A percentile compares a stretch with the other conserved stretches of the same genome.
phyloP scores from a whole-genome alignment of 2,888 invertebrate genomes.

The Cartodere bifasciata region DNA sequence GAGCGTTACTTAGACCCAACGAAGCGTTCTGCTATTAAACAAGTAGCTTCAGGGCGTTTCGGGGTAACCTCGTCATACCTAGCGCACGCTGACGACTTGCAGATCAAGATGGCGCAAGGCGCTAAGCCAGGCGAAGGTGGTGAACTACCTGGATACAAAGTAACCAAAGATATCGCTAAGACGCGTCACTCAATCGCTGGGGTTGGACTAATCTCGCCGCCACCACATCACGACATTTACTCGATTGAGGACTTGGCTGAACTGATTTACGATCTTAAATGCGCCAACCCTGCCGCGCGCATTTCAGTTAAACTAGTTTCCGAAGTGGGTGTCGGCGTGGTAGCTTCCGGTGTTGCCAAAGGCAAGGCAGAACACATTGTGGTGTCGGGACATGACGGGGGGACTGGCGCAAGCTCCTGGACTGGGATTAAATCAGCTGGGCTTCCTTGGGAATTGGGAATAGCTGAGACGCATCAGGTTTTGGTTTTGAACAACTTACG shows the following conservation, averaged over 20 bases:
- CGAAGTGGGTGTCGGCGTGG: conserved; percentile 96
- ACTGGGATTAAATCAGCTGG: conserved; percentile 98
- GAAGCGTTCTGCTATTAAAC: conserved; percentile 91
- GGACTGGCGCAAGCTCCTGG: conserved; percentile 98
- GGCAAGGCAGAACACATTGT: conserved; percentile 98
- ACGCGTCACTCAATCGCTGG: conserved; percentile 94
- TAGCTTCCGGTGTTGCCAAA: conserved; percentile 77
- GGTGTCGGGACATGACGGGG: conserved; percentile 98
- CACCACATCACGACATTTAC: conserved; percentile 99
- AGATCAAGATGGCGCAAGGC: conserved; percentile 99
- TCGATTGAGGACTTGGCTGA: conserved; percentile 98
- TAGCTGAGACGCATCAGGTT: conserved; percentile 97
- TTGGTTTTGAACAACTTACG: conserved; percentile 85
- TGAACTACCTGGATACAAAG: conserved; percentile 82
- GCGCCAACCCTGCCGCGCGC: conserved; percentile 87
- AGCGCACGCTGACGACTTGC: conserved; percentile 94
- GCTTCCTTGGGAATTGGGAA: conserved; percentile 95
- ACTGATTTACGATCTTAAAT: conserved; percentile 95
- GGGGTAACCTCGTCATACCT: conserved; percentile 96
- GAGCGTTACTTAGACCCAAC: conserved; percentile 64
- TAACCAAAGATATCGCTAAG: conserved; percentile 87
- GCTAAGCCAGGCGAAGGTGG: conserved; percentile 99
- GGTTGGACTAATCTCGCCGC: conserved; percentile 95
- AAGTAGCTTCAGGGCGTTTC: conserved; percentile 96
- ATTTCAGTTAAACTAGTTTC: conserved; percentile 97